Evolutionary conservation across 2,113 vertebrate genomes (phyloP), one percentile per base, ranked within the genome.

Genomic region (Enhydra lutris): DNA sequence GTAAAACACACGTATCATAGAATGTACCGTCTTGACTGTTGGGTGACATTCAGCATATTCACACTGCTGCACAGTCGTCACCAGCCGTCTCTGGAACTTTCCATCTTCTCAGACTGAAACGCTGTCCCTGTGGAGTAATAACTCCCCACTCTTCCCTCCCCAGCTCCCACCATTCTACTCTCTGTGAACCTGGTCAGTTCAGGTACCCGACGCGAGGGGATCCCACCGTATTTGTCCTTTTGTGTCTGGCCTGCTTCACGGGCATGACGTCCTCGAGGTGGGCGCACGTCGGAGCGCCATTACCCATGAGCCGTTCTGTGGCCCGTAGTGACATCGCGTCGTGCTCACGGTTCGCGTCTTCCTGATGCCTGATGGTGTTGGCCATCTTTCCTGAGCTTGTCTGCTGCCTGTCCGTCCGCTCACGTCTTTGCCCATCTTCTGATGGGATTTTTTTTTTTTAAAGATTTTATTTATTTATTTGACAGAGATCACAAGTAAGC

Each of bases 271-370:
- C 20, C 20, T 23, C 7, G 0, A 18, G 13, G 17, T 7, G 5
- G 6, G 10, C 20, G 36, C 26, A 0, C 1, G 0, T 2, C 6
- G 55, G 52, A 23, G 73, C 67, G 4, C 52, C 10, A 0, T 2
- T 67, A 3, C 7, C 1, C 21, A 7, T 34, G 11, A 82, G 26
- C 55, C 45, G 0, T 65, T 15, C 36, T 36, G 50, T 26, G n/a
- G 47, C 24, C 2, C 6, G 39, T 1, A 1, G 47, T 39, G 31
- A 5, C 34, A 4, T 20, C 29, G 55, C 1, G 5, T 3, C 24
- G n/a, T 50, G 76, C 9, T 10, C 55, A 76, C 57, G 14, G 7
- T n/a, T 15, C 5, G 3, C 13, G 0, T 34, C 5, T 83, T 31
- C 39, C 55, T 55, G 39, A 12, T 24, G 50, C 47, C 63, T n/a